These are phyloP conservation scores for Pseudanteris insignis DNA, from an alignment of 2,888 invertebrate species.

Conservation along the genomic window DNA sequence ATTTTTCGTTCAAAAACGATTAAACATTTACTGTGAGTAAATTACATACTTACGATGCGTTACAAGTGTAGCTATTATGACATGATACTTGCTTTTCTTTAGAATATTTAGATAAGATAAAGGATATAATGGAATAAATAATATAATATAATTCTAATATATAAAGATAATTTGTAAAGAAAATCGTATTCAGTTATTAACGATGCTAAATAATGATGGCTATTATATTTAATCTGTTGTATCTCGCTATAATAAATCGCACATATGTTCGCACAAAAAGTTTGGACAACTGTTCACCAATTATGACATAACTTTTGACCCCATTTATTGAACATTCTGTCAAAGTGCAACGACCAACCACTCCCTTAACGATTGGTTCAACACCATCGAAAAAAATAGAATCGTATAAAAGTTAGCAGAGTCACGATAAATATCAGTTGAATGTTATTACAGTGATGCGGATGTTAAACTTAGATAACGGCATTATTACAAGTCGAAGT, in stretches of 20 bases:
- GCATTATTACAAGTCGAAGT: slow-evolving; percentile 24
- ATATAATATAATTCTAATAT: no score
- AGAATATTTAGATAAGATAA: no score
- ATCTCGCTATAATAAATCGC: not conserved
- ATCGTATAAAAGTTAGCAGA: slow-evolving; percentile 21
- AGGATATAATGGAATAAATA: no score
- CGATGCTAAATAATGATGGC: no score
- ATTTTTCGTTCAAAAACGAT: no score
- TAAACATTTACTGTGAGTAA: no score
- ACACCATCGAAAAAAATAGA: not conserved
- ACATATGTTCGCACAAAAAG: not conserved
- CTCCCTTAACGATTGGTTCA: slow-evolving; percentile 2
- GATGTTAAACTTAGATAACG: slow-evolving; percentile 28
- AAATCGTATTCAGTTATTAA: no score
- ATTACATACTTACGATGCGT: no score
- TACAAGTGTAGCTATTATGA: no score
- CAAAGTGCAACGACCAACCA: slow-evolving; percentile 2
- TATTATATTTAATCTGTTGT: no score
- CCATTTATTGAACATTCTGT: slow-evolving; percentile 8
- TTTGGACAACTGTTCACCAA: slow-evolving; percentile 13
- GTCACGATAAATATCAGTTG: slow-evolving; percentile 33
- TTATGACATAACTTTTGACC: slow-evolving; percentile 8
- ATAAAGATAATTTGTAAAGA: no score
- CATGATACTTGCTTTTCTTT: no score
- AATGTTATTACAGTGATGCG: slow-evolving; percentile 24